Conservation (phyloP, 2,888 invertebrate species). For the Bursaphelenchus okinawaensis region DNA sequence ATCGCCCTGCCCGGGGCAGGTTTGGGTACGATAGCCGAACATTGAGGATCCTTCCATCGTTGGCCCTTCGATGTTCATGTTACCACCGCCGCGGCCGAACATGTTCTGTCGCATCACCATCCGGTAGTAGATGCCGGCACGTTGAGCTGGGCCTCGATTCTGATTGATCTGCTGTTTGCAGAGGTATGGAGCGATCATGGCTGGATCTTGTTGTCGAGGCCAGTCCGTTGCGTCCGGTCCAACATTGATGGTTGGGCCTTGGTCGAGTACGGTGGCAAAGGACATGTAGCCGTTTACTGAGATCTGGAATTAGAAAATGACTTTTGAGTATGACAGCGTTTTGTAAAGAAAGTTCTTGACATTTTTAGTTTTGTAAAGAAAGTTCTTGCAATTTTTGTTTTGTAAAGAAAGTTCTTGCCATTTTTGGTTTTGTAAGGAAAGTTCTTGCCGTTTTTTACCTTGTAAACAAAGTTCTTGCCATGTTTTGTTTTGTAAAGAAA, state of each 20-base stretch:
- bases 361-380: background rate
- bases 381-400: too few species aligned
- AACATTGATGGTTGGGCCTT: constrained; percentile 57
- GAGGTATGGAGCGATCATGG: constrained; percentile 57
- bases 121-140: constrained; percentile 53
- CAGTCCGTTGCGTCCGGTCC: constrained; percentile 56
- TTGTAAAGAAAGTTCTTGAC: background rate
- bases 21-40: constrained; percentile 41
- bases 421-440: background rate
- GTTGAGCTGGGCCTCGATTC: constrained; percentile 44
- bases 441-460: background rate
- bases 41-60: constrained; percentile 41
- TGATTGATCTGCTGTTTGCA: constrained; percentile 56
- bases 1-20: constrained; percentile 49
- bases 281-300: constrained; percentile 56
- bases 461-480: too few species aligned
- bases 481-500: too few species aligned
- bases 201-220: constrained; percentile 55
- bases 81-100: constrained; percentile 40
- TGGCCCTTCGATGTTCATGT: constrained; percentile 19
- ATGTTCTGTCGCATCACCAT: constrained; percentile 52
- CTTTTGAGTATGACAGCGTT: background rate
- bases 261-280: constrained; percentile 56
- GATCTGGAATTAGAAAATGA: constrained; percentile 32
- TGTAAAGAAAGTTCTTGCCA: too few species aligned